Conservation (phyloP, 2,797 vertebrate genomes). For the Numenius phaeopus region DNA sequence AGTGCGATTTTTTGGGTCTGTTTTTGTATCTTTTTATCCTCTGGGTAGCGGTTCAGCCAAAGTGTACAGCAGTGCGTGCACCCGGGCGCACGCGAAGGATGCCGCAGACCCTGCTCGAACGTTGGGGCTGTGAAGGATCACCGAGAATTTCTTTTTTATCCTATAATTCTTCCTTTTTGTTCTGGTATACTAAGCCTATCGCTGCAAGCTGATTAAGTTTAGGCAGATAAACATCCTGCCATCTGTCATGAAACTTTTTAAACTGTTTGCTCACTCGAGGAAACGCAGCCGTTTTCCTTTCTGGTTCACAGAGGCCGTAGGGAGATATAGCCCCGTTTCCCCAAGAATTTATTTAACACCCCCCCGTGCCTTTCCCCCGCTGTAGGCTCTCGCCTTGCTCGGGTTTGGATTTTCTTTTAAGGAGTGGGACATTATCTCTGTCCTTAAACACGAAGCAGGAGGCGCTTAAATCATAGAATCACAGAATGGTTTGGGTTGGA, state of each 20-base stretch:
- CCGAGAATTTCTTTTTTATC: not conserved
- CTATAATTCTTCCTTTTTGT: slow-evolving; percentile 28
- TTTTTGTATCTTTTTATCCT: not conserved
- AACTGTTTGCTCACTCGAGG: not conserved
- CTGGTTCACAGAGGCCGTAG: not conserved
- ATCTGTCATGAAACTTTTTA: slow-evolving; percentile 26
- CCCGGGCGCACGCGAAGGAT: not conserved
- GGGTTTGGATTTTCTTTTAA: not conserved
- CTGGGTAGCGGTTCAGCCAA: not conserved
- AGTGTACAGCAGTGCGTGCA: not conserved
- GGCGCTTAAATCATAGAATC: not conserved
- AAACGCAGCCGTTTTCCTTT: not conserved
- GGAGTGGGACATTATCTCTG: not conserved
- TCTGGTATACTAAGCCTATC: not conserved
- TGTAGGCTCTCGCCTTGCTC: not conserved
- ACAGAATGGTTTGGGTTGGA: not conserved
- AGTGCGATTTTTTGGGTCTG: not conserved
- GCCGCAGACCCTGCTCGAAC: not conserved
- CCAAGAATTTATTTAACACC: not conserved
- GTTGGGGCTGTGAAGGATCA: not conserved
- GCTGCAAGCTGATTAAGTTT: slow-evolving; percentile 25
- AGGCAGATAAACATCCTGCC: slow-evolving; percentile 57
- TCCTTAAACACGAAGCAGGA: not conserved
- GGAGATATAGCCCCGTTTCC: not conserved
- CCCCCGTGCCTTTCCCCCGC: not conserved